Evolutionary conservation across 1,140 invertebrate genomes (phyloP).

Genomic region (Diploscapter pachys): DNA sequence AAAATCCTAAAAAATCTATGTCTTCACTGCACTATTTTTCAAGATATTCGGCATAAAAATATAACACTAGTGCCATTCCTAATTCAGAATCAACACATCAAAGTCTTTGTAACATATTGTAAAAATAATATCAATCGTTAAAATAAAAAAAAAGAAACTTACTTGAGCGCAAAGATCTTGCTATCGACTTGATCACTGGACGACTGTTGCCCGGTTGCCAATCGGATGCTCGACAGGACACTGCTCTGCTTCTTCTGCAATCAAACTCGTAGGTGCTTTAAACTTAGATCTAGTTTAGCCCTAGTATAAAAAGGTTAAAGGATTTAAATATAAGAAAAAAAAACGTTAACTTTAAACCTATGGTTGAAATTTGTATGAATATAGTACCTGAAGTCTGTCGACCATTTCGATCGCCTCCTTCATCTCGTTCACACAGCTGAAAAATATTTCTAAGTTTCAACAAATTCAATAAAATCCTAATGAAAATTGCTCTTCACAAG

Average conservation of each 20-base stretch:
- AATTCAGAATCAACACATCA: background rate
- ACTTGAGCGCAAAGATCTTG: conserved; percentile 56
- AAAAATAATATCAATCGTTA: conserved; percentile 15
- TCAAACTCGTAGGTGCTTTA: no score
- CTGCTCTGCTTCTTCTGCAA: conserved; percentile 48
- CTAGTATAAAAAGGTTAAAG: no score
- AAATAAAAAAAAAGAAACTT: conserved; percentile 10
- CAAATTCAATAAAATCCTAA: background rate
- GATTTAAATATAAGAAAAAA: no score
- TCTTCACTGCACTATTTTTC: background rate
- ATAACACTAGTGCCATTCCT: background rate
- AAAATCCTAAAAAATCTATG: conserved; percentile 1
- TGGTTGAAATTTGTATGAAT: no score
- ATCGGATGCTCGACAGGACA: conserved; percentile 52
- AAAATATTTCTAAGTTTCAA: background rate
- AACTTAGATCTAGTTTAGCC: no score
- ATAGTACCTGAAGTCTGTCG: conserved; percentile 40
- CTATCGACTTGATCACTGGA: conserved; percentile 53
- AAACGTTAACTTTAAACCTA: no score
- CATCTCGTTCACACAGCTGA: conserved; percentile 51
- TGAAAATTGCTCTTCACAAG: background rate
- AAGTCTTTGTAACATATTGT: background rate
- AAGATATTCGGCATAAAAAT: background rate
- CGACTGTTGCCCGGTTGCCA: conserved; percentile 54
- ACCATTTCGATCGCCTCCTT: conserved; percentile 54